Evolutionary conservation across 2,888 invertebrate genomes (phyloP), one percentile per base, ranked within the genome.

Genomic region (Meliscaeva auricollis): DNA sequence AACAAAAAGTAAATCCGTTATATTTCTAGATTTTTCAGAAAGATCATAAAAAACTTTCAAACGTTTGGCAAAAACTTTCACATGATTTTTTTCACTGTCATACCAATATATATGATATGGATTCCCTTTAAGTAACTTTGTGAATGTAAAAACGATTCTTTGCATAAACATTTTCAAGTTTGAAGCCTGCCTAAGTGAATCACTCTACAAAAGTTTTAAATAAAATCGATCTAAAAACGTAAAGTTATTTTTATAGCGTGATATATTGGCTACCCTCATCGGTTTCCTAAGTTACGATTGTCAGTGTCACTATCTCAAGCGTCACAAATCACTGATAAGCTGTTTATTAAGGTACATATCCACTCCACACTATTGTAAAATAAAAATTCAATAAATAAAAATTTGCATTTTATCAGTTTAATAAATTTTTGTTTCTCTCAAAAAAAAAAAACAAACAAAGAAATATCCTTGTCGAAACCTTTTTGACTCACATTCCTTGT

Each of bases 351-450:
- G 72, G 52, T 62, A 20, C 66, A 41, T 41, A 6, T 13, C 9
- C 9, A 38, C 38, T 38, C 13, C 20, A 11, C 41, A 11, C 11
- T 15, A 35, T 17, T 60, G 9, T 38, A 38, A 72, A 60, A 72
- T 11, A 66, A 79, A 41, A 46, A 72, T 41, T 46, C 38, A 62
- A 83, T 74, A 54, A 80, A 62, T 70, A 48, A 76, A 58, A 85
- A 85, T 85, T 85, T 69, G 81, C 85, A 85, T 85, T 85, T 85
- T 81, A 85, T 85, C 85, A 77, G 69, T 74, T 74, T n/a, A 50
- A 50, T 64, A n/a, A 13, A 26, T 50, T 58, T 72, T 56, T 22
- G 20, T 54, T 32, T 73, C n/a, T 11, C 2, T 1, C 8, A 6
- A 78, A 38, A 17, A 62, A 46, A 17, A 44, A 26, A 41, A 41